Percentiles rank a stretch among this genome's conserved stretches.
These are phyloP conservation scores for Circaetus cinerascens DNA, from an alignment of 2,113 vertebrate species.

Conservation along the genomic window DNA sequence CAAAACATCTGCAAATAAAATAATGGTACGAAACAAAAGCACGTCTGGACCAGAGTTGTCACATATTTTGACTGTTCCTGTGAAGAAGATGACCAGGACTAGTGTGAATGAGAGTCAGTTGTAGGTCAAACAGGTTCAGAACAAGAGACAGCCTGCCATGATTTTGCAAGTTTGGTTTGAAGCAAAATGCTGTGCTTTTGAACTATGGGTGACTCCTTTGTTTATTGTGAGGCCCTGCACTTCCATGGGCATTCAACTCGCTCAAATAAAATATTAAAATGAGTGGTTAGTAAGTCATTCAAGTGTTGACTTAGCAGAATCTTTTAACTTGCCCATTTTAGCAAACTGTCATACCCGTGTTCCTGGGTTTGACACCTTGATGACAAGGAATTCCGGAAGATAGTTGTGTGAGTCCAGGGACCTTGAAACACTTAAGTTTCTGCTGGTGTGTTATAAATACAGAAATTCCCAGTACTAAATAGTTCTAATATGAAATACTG, in stretches of 20 bases:
- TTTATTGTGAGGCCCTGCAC: not conserved
- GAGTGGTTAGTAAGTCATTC: not conserved
- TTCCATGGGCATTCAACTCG: not conserved
- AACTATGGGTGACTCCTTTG: not conserved
- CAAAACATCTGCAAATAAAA: not conserved
- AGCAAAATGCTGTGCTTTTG: not conserved
- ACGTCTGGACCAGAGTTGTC: not conserved
- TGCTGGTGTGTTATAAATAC: not conserved
- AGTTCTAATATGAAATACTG: not conserved
- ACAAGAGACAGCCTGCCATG: not conserved
- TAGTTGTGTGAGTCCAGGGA: not conserved
- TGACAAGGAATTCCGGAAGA: not conserved
- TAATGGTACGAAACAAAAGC: not conserved
- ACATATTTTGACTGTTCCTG: not conserved
- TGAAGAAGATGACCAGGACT: not conserved
- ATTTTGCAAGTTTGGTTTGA: not conserved
- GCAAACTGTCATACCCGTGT: not conserved
- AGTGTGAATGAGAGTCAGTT: not conserved
- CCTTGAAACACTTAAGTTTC: not conserved
- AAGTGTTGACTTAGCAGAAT: slow-evolving; percentile 1
- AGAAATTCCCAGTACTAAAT: not conserved
- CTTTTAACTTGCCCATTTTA: not conserved
- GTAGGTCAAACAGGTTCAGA: not conserved
- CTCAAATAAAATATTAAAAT: slow-evolving; percentile 23
- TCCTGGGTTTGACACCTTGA: not conserved